Base-by-base conservation (phyloP, 2,888 invertebrate species). In the Zaprionus lineosus region DNA sequence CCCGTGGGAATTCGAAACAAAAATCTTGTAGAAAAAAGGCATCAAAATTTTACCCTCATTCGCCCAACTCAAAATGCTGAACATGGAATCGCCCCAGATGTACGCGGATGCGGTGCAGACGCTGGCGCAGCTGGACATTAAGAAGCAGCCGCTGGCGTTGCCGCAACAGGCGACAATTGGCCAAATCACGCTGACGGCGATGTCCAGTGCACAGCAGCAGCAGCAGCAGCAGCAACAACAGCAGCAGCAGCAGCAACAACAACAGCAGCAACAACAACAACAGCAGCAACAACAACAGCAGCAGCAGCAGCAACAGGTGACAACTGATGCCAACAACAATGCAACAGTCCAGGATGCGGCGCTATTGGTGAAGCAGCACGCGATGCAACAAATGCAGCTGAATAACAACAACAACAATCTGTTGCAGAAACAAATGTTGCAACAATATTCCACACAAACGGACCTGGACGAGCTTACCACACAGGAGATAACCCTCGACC, bases 401-500 rank as follows among this genome's bases (percentile, higher is more conserved):
- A 82, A 84, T 62, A 76, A 68, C 53, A 88, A 87, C 62, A 92
- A 87, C 60, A 89, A 86, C 60, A 92, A 87, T 90, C 91, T 89
- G 91, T 91, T 88, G 91, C 92, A 86, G 90, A 92, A 82, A 91
- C 87, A 88, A 66, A 92, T 95, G 84, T 91, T 94, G 82, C 92
- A 95, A 58, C 93, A 93, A 74, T 95, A 94, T 90, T 93, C 94
- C 62, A 93, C 94, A 57, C 95, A 95, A 57, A 94, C 94, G 61
- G 96, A 97, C 87, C 91, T 97, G 63, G 95, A 95, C 88, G 97
- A 97, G 89, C 92, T 98, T 86, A 97, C 96, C 89, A 95, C 95
- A 56, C 96, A 97, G 74, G 98, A 98, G 91, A 96, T 97, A 89
- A 96, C 96, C 70, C 92, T 98, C 87, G 97, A 98, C 88, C 91